Percentiles rank a stretch among this genome's conserved stretches.
Conservation (phyloP, 1,140 invertebrate genomes). For the Calliphora vicina region DNA sequence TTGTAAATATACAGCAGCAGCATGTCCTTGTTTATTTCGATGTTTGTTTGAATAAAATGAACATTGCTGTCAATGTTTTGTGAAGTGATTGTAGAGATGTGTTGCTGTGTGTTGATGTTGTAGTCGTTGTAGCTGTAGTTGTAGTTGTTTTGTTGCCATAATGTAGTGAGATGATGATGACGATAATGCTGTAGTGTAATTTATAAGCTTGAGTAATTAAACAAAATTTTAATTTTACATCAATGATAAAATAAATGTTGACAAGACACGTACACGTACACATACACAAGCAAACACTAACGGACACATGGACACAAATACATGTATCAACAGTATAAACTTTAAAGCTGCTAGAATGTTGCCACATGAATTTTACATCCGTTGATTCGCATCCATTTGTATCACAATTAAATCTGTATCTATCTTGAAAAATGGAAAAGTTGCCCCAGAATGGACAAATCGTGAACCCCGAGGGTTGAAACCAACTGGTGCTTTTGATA, state of each 20-base stretch:
- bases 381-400: no score
- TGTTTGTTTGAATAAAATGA: no score
- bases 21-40: no score
- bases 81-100: neutral
- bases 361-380: no score
- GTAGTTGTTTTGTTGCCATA: neutral
- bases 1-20: neutral
- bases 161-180: neutral
- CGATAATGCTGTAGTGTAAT: constrained; percentile 18
- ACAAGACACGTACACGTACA: neutral
- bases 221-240: constrained; percentile 35
- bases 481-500: no score
- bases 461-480: no score
- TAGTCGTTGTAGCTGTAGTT: neutral
- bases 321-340: neutral
- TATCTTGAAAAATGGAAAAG: no score
- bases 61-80: neutral
- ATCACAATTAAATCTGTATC: no score
- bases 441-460: no score
- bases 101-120: neutral
- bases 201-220: constrained; percentile 33
- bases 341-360: no score
- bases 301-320: neutral
- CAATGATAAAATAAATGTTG: constrained; percentile 17
- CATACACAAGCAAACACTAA: neutral